Evolutionary conservation across 2,888 invertebrate species (phyloP).

Genomic region (Caenorhabditis sinica): DNA sequence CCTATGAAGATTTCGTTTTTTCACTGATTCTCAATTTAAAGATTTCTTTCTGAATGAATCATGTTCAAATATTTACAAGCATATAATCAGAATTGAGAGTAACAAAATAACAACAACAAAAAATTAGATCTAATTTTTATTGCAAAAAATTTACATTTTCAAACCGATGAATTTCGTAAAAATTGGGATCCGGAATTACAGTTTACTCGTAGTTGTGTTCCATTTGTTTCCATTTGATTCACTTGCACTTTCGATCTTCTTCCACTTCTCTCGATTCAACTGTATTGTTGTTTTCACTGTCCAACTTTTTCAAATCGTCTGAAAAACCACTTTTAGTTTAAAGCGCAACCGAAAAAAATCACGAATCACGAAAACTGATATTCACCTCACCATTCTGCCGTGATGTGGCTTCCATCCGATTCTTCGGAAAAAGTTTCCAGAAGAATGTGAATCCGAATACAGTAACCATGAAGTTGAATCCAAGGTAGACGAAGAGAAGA

Average conservation of each 20-base stretch:
- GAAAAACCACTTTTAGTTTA: constrained; percentile 1
- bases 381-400: constrained; percentile 64
- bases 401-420: constrained; percentile 41
- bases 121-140: not conserved
- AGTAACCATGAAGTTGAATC: constrained; percentile 54
- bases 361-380: constrained; percentile 35
- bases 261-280: constrained; percentile 16
- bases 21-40: too few relatives aligned
- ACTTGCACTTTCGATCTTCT: constrained; percentile 53
- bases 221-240: not conserved
- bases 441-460: constrained; percentile 56
- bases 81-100: too few relatives aligned
- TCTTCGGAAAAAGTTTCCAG: constrained; percentile 55
- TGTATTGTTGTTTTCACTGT: constrained; percentile 46
- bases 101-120: too few relatives aligned
- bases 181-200: constrained; percentile 24
- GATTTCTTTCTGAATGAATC: too few relatives aligned
- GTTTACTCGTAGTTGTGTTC: constrained; percentile 45
- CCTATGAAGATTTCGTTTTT: too few relatives aligned
- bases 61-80: too few relatives aligned
- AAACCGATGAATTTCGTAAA: constrained; percentile 27
- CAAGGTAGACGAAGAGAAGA: constrained; percentile 46
- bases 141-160: not conserved
- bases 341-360: not conserved
- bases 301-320: constrained; percentile 40